Base-by-base conservation (phyloP, 2,888 invertebrate genomes). In the Agonopterix arenella region DNA sequence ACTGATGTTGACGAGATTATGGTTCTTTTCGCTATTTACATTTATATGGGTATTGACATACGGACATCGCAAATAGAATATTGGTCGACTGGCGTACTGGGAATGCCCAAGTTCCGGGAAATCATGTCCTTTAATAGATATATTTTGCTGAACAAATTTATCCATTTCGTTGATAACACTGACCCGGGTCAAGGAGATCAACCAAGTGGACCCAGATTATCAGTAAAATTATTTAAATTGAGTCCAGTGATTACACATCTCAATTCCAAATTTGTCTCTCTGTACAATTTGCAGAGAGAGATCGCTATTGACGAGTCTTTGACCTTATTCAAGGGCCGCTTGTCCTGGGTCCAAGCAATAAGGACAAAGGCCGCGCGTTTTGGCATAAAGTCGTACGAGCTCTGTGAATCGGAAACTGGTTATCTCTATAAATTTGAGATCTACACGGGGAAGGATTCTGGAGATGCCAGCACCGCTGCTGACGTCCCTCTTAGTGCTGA, bases 191-290 rank as follows among this genome's bases (percentile, higher is more conserved):
- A 36, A 10, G 36, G 13, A 11, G 10, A 45, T 43, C 28, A 36
- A 8, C 10, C 9, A 36, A 10, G 36, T 8, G 13, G 47, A 16
- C 44, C 40, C 2, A 36, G 8, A 38, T 46, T 52, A 16, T 49
- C 56, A 44, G 59, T 59, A 1, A 61, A 58, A 54, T 36, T 63
- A 4, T 57, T 49, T 18, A 63, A 63, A 18, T 13, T 13, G 13
- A 13, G 13, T 13, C 13, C 13, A 13, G 13, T 13, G 13, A 13
- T 13, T 13, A 13, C 13, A 13, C 13, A 13, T 13, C 13, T 13
- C 13, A 56, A 56, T 44, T 8, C 11, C 10, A 47, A 47, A 13
- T 52, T 58, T 44, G 18, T 28, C 8, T n/a, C 8, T 0, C 16
- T 52, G 13, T 58, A 58, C 36, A 54, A 41, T 42, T 36, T 54